Conservation (phyloP, 2,113 vertebrate genomes). For the Aphelocoma coerulescens region DNA sequence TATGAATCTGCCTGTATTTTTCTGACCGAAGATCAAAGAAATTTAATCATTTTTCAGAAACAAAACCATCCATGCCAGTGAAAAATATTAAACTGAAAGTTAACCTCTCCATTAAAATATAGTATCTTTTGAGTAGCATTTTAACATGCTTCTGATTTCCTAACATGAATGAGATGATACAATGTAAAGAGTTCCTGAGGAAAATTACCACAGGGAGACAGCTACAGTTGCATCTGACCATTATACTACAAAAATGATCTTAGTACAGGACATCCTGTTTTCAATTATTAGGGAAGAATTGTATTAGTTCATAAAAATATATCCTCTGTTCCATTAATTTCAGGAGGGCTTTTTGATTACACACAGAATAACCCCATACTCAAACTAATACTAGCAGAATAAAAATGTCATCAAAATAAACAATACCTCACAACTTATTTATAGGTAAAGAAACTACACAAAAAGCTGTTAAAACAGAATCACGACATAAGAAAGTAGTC, state of each 20-base stretch:
- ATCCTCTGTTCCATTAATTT: slow-evolving; percentile 31
- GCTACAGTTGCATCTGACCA: slow-evolving; percentile 5
- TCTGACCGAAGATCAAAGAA: slow-evolving; percentile 23
- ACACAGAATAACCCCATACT: not conserved
- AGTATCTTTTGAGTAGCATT: not conserved
- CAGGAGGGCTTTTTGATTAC: slow-evolving; percentile 32
- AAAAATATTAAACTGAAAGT: slow-evolving; percentile 29
- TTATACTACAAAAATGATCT: slow-evolving; percentile 36
- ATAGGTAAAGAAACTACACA: slow-evolving; percentile 54
- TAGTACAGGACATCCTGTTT: slow-evolving; percentile 49
- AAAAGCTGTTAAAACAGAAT: slow-evolving; percentile 41
- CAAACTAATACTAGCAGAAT: slow-evolving; percentile 41
- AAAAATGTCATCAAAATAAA: slow-evolving; percentile 64
- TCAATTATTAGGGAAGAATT: slow-evolving; percentile 34
- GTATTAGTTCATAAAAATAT: slow-evolving; percentile 37
- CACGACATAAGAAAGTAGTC: not conserved
- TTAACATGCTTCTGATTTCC: slow-evolving; percentile 21
- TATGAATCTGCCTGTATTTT: slow-evolving; percentile 43
- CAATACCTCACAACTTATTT: slow-evolving; percentile 47
- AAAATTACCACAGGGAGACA: slow-evolving; percentile 45
- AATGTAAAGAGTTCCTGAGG: not conserved
- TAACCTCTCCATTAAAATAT: not conserved
- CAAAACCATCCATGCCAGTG: slow-evolving; percentile 1
- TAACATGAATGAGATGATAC: slow-evolving; percentile 7
- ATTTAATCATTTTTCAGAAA: slow-evolving; percentile 39